Evolutionary conservation across 2,888 invertebrate genomes (phyloP).

Genomic region (Cryptosula pallasiana): DNA sequence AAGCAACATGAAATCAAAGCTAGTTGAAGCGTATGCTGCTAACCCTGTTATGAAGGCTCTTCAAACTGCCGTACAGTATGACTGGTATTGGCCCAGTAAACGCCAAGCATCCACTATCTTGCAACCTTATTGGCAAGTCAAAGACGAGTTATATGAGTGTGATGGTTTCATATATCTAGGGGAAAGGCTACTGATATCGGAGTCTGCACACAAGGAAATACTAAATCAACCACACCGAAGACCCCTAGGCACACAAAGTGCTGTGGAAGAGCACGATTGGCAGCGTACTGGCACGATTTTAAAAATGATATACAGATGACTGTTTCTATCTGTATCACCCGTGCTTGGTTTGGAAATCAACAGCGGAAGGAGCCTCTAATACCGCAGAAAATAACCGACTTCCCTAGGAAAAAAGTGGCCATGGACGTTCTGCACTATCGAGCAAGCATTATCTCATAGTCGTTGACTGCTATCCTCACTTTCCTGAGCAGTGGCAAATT

Average conservation of each 20-base stretch:
- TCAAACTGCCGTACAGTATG: background rate
- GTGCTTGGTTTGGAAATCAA: background rate
- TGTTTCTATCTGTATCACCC: background rate
- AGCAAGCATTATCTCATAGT: background rate
- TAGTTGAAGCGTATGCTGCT: background rate
- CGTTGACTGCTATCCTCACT: background rate
- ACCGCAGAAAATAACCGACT: background rate
- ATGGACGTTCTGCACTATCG: background rate
- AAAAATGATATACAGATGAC: background rate
- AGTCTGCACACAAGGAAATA: background rate
- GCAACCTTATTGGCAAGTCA: background rate
- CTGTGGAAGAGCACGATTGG: background rate
- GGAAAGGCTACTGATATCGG: background rate
- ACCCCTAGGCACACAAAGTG: background rate
- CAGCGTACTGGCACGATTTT: background rate
- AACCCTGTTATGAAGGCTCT: constrained; percentile 6
- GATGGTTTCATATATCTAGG: background rate
- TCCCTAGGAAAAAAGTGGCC: background rate
- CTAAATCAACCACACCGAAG: background rate
- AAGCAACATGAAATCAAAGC: background rate
- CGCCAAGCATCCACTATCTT: background rate
- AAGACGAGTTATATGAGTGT: background rate
- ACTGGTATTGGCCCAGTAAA: background rate
- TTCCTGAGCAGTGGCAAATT: background rate
- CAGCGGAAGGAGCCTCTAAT: constrained; percentile 5